These are phyloP conservation scores for Thera britannica DNA, from an alignment of 2,888 invertebrate genomes.

Conservation along the genomic window DNA sequence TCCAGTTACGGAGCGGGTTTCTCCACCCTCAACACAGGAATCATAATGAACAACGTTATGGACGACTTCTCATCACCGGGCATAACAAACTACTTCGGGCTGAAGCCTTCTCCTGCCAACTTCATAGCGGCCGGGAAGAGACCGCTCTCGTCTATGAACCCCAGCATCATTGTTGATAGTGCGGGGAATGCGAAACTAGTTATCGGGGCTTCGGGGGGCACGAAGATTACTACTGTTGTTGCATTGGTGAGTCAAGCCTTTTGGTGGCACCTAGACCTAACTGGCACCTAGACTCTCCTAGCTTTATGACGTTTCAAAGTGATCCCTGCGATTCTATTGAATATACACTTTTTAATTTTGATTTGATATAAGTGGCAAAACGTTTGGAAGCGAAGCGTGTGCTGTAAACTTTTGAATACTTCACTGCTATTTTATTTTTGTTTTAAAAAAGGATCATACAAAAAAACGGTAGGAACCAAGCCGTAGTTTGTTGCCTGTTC, in stretches of 20 bases:
- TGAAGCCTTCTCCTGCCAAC: conserved; percentile 92
- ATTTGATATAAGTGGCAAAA: too few relatives aligned
- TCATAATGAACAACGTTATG: conserved; percentile 98
- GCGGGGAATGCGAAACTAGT: conserved; percentile 88
- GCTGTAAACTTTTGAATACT: too few relatives aligned
- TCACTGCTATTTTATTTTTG: too few relatives aligned
- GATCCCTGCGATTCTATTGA: too few relatives aligned
- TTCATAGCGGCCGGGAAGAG: conserved; percentile 91
- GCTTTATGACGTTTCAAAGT: too few relatives aligned
- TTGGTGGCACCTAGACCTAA: too few relatives aligned
- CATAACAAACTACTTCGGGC: conserved; percentile 87
- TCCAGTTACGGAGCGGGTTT: conserved; percentile 93
- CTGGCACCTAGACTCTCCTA: too few relatives aligned
- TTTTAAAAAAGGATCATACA: too few relatives aligned
- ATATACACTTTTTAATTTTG: too few relatives aligned
- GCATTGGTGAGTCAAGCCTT: conserved; percentile 80
- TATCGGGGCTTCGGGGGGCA: conserved; percentile 93
- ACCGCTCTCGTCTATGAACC: conserved; percentile 94
- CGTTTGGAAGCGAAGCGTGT: too few relatives aligned
- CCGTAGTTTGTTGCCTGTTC: too few relatives aligned
- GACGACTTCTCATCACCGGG: conserved; percentile 96
- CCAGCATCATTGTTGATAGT: conserved; percentile 89
- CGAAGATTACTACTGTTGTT: conserved; percentile 91
- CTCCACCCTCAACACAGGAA: conserved; percentile 91
- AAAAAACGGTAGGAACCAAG: too few relatives aligned